These are phyloP conservation scores for Penaeus vannamei DNA, from an alignment of 1,140 invertebrate species.

Conservation along the genomic window DNA sequence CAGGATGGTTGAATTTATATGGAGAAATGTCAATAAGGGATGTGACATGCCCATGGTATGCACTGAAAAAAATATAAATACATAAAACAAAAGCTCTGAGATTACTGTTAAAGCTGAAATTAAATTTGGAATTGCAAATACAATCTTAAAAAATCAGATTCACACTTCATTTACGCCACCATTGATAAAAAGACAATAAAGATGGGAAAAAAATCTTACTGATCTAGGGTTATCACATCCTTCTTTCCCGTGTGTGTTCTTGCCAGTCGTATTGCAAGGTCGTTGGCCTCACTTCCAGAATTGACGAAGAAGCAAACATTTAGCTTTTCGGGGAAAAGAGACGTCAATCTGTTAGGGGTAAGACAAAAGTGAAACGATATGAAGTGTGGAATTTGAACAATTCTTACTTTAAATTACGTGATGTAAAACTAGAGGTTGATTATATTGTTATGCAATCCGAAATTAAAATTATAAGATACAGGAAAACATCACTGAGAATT, in stretches of 20 bases:
- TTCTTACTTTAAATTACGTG: too few species aligned
- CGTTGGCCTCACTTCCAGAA: slow-evolving; percentile 99
- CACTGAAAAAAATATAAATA: slow-evolving; percentile 81
- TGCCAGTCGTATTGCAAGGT: slow-evolving; percentile 93
- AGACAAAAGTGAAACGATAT: not conserved
- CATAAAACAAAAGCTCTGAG: not conserved
- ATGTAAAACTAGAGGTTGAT: too few species aligned
- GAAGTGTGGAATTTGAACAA: not conserved
- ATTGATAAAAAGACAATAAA: slow-evolving; percentile 47
- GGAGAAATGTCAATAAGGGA: slow-evolving; percentile 97
- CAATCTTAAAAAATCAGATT: not conserved
- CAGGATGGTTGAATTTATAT: slow-evolving; percentile 94
- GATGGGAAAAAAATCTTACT: slow-evolving; percentile 83
- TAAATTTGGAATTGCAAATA: not conserved
- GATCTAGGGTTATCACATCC: slow-evolving; percentile 94
- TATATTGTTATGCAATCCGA: too few species aligned
- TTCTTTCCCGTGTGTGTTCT: slow-evolving; percentile 88
- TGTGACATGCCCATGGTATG: slow-evolving; percentile 97
- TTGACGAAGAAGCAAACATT: slow-evolving; percentile 98
- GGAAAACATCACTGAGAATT: too few species aligned
- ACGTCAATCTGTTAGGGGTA: slow-evolving; percentile 49
- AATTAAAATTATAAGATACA: too few species aligned
- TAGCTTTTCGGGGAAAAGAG: slow-evolving; percentile 72
- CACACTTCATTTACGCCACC: too few species aligned
- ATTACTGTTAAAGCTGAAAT: not conserved